These are phyloP conservation scores for human DNA, from an alignment of 2,113 vertebrate genomes.

Conservation along the genomic window GRCh38 chr3:10546001-10546500, in stretches of 20 bases:
- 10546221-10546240: not conserved
- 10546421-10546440: not conserved
- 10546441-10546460: not conserved
- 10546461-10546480: not conserved
- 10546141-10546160: not conserved
- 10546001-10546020: not conserved
- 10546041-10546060: not conserved
- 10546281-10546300: not conserved
- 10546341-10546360: not conserved
- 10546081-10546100: not conserved
- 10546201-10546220: not conserved
- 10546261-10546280: not conserved
- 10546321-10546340: not conserved
- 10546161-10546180: not conserved
- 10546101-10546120: not conserved
- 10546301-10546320: not conserved
- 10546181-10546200: not conserved
- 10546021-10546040: not conserved
- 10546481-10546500: not conserved
- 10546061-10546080: not conserved
- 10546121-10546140: rapidly evolving
- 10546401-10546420: not conserved
- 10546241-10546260: not conserved
- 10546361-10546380: too few species aligned
- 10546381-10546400: not conserved